Evolutionary conservation across 2,888 invertebrate genomes (phyloP), one percentile per base, ranked within the genome.

Genomic region (Malachius bipustulatus): DNA sequence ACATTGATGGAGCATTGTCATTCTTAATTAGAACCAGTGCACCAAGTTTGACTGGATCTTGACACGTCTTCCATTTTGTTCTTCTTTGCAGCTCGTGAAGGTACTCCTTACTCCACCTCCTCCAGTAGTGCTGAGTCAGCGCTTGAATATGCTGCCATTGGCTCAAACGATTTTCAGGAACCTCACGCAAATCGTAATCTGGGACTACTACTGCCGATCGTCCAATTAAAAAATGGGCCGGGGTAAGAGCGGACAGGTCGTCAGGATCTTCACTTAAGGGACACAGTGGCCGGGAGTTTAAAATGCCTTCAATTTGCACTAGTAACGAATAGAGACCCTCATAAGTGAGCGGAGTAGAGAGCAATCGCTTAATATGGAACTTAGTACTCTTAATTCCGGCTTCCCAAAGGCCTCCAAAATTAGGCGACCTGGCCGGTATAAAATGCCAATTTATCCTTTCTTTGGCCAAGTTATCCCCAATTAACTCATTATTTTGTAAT

Each of bases 401-500:
- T 26, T 49, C 40, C 44, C 46, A 46, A 6, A 49, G 26, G 4
- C 47, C 46, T 8, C 47, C 45, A 32, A 45, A 42, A 31, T 47
- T 40, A 4, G 49, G 48, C 8, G 41, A 32, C 2, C 38, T 16
- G 1, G 44, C 33, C 2, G 50, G 47, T 6, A 46, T 45, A 33
- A 51, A 47, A 28, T 47, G 30, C 52, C 48, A 49, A n/a, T 39
- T 27, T 11, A 50, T 41, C 8, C 30, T 15, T 14, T 40, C 37
- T 4, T 41, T 29, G 2, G 33, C 16, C 8, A 38, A 36, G 26
- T 14, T n/a, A 28, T 34, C 14, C 10, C 8, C 12, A 27, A 9
- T 34, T 4, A 6, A n/a, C n/a, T 32, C 14, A 12, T 16, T 33
- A 35, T 24, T 26, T 26, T 14, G 2, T 9, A 16, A 24, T 6